Percentiles rank a stretch among this genome's conserved stretches.
These are phyloP conservation scores for Watsonalla cultraria DNA, from an alignment of 2,888 invertebrate species.

Conservation along the genomic window DNA sequence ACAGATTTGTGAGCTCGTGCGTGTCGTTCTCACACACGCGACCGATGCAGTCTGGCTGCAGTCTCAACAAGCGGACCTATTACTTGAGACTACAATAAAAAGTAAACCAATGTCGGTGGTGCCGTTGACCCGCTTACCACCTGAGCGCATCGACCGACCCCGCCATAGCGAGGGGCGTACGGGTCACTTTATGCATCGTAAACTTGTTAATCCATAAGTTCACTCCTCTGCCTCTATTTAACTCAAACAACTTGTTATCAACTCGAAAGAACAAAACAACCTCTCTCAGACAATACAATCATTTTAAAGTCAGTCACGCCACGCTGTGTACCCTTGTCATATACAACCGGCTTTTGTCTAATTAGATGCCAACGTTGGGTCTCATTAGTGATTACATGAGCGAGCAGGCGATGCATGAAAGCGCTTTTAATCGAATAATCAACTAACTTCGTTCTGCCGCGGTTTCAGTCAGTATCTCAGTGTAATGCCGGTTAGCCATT, in stretches of 20 bases:
- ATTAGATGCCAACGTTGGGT: no score
- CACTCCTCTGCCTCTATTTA: constrained; percentile 7
- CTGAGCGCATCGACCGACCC: constrained; percentile 27
- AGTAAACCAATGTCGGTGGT: constrained; percentile 18
- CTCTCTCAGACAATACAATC: not conserved
- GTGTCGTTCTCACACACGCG: constrained; percentile 6
- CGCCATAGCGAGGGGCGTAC: constrained; percentile 7
- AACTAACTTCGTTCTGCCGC: no score
- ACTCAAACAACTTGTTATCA: constrained; percentile 6
- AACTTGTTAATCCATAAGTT: constrained; percentile 3
- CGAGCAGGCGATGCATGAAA: no score
- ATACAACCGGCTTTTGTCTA: constrained; percentile 9
- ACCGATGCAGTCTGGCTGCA: constrained; percentile 13
- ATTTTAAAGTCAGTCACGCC: not conserved
- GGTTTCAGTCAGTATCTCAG: no score
- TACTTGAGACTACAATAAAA: constrained; percentile 34
- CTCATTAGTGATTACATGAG: no score
- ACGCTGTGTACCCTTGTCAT: constrained; percentile 10
- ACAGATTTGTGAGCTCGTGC: constrained; percentile 2
- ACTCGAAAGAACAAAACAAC: constrained; percentile 4
- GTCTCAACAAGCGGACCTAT: constrained; percentile 24
- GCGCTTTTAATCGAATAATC: no score
- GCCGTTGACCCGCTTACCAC: constrained; percentile 43
- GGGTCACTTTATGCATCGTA: constrained; percentile 8
- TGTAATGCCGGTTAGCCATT: no score